Evolutionary conservation across 1,140 invertebrate genomes (phyloP), one percentile per base, ranked within the genome.

Genomic region (Drosophila dunni): DNA sequence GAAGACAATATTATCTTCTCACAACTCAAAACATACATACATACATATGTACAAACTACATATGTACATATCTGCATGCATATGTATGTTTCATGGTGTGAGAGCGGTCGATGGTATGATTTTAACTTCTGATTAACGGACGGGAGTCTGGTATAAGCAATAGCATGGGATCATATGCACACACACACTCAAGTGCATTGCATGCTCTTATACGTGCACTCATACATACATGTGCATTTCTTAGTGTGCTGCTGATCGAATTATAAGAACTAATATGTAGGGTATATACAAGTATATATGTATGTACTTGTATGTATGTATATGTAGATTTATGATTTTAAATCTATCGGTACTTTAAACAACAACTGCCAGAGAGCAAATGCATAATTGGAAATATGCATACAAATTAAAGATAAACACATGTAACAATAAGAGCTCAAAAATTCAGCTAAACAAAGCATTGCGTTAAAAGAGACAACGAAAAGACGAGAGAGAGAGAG

Each of bases 401-500:
- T 76, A 68, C 44, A 74, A 84, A 80, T 80, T 79, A 61, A 64
- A 84, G 73, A 84, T 80, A 84, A 83, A 84, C 81, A 84, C 77
- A 80, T 86, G 82, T 70, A 86, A 86, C 76, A 83, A 75, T 86
- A 74, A 81, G 76, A 88, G 76, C 68, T 77, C 62, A 45, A 75
- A 88, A 82, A 83, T 78, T 72, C 70, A 79, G 73, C 83, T 68
- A 82, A 88, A 86, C 83, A 86, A 86, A 86, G 79, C 83, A 51
- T 66, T 83, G 76, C 76, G 83, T 82, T 88, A 53, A 88, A 85
- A 79, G 44, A 7, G 45, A 48, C 48, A 67, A 36, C 1, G 10
- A 46, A 40, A 50, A 15, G 33, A 38, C 36, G 58, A 74, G 68
- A 62, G 74, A 81, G 24, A 29, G 68, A 62, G 74, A 81, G 17